phyloP scores from a whole-genome alignment of 2,888 invertebrate species.

The Cephalotes varians region DNA sequence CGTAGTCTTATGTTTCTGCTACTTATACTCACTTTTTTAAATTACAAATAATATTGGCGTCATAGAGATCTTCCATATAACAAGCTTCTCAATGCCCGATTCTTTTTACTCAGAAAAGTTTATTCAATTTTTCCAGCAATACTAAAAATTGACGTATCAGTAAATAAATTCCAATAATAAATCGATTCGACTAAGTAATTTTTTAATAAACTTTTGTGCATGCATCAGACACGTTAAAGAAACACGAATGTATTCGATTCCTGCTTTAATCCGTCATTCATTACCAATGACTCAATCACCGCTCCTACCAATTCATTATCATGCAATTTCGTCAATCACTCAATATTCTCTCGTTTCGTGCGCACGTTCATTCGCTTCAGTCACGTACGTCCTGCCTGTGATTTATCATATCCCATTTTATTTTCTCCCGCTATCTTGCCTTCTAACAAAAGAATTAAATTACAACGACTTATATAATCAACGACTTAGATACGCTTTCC shows the following conservation, averaged over 20 bases:
- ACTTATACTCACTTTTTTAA: background rate
- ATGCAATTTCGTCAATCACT: slow-evolving; percentile 6
- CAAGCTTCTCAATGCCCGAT: background rate
- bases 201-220: background rate
- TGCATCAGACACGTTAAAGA: background rate
- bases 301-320: slow-evolving; percentile 4
- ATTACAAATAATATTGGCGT: background rate
- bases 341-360: background rate
- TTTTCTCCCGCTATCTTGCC: slow-evolving; percentile 48
- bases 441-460: slow-evolving; percentile 78
- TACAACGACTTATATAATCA: slow-evolving; percentile 78
- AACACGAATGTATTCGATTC: slow-evolving; percentile 28
- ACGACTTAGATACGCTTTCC: slow-evolving; percentile 79
- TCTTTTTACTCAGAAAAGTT: background rate
- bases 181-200: background rate
- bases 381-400: slow-evolving; percentile 22
- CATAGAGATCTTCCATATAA: background rate
- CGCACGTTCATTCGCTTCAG: slow-evolving; percentile 18
- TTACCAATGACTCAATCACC: slow-evolving; percentile 22
- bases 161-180: slow-evolving; percentile 15
- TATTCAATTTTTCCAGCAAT: background rate
- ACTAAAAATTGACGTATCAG: background rate
- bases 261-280: background rate
- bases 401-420: slow-evolving; percentile 42
- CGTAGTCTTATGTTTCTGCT: background rate